phyloP scores from a whole-genome alignment of 2,797 vertebrate genomes.

The Myiothlypis coronata region DNA sequence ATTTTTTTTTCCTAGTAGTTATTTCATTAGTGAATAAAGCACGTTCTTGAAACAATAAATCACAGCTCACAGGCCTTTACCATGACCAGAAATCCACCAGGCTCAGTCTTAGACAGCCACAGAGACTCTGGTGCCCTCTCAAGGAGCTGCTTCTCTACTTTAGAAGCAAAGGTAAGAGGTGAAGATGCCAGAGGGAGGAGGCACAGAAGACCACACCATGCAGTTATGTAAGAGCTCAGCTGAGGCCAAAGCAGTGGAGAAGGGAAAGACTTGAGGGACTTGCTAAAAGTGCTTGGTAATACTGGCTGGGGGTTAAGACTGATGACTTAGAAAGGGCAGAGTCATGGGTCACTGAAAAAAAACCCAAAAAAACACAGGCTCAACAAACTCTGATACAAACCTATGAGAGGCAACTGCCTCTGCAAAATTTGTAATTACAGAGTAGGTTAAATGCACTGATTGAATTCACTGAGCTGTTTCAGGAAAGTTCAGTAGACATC shows the following conservation, averaged over 20 bases:
- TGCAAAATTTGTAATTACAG: neutral
- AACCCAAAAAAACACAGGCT: neutral
- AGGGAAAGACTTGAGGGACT: neutral
- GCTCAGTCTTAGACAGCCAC: neutral
- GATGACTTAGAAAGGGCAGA: neutral
- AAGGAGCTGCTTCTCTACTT: neutral
- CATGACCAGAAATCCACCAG: neutral
- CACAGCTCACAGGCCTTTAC: neutral
- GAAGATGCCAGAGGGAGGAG: neutral
- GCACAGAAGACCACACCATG: neutral
- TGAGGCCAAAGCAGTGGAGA: neutral
- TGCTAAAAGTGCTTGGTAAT: neutral
- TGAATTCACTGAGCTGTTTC: neutral
- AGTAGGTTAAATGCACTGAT: neutral
- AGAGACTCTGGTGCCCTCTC: neutral
- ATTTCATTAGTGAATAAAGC: neutral
- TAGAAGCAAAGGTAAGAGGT: neutral
- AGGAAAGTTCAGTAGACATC: neutral
- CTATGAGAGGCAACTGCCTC: neutral
- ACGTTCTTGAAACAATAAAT: neutral
- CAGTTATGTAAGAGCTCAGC: rapidly evolving
- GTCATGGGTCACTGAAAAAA: neutral
- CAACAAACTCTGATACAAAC: neutral
- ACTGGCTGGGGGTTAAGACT: neutral
- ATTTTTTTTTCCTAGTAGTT: neutral